Conservation (phyloP, 2,888 invertebrate species). For the Xestia sexstrigata region DNA sequence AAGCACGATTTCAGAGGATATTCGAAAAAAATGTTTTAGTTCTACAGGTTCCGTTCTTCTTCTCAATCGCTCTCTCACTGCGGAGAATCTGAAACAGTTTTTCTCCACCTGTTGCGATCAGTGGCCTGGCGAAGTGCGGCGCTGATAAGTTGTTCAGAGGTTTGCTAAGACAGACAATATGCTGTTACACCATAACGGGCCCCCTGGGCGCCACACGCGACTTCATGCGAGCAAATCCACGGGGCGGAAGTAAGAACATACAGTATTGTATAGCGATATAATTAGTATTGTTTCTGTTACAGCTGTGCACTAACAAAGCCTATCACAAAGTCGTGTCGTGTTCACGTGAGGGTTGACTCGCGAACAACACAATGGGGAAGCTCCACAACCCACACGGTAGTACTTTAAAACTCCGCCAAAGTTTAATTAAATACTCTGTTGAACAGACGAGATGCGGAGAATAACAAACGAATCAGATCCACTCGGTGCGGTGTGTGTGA, state of each 20-base stretch:
- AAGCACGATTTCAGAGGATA: neutral
- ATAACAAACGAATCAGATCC: constrained; percentile 54
- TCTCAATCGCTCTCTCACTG: neutral
- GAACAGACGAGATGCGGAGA: constrained; percentile 29
- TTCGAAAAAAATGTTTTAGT: neutral
- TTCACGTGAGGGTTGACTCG: constrained; percentile 26
- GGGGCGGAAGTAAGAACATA: neutral
- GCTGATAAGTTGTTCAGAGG: neutral
- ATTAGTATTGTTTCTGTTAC: constrained; percentile 45
- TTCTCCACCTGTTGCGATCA: neutral
- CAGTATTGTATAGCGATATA: constrained; percentile 31
- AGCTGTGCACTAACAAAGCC: constrained; percentile 47
- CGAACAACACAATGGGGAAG: constrained; percentile 48
- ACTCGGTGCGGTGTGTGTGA: constrained; percentile 4
- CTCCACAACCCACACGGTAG: constrained; percentile 25
- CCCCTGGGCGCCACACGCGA: neutral
- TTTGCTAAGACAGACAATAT: neutral
- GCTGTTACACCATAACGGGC: neutral
- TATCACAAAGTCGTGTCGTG: constrained; percentile 32
- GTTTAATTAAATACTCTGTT: constrained; percentile 62
- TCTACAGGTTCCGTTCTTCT: neutral
- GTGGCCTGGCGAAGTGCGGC: neutral
- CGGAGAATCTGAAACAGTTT: neutral
- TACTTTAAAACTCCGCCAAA: constrained; percentile 55
- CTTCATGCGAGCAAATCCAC: neutral